Evolutionary conservation across 1,140 invertebrate genomes (phyloP).

Genomic region (Anastrepha obliqua): DNA sequence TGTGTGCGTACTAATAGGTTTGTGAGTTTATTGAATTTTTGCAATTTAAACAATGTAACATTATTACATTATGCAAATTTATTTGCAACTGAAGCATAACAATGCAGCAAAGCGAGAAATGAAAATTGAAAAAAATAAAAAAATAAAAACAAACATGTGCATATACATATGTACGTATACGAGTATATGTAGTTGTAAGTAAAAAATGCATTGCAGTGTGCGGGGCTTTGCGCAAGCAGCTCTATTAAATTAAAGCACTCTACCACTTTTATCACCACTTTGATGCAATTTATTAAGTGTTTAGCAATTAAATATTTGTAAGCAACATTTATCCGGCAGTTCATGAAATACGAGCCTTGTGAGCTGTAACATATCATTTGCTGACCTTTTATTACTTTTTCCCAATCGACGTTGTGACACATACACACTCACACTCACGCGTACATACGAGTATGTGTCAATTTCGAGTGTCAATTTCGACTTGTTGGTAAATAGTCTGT

Average conservation of each 20-base stretch:
- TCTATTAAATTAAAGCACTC: conserved; percentile 40
- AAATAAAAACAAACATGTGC: not conserved
- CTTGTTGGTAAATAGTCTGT: not conserved
- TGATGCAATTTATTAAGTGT: conserved; percentile 43
- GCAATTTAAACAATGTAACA: conserved; percentile 21
- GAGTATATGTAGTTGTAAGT: not conserved
- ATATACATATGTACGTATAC: not conserved
- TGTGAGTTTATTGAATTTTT: conserved; percentile 24
- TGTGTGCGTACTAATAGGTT: not conserved
- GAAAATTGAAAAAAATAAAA: conserved; percentile 4
- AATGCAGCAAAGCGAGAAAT: conserved; percentile 39
- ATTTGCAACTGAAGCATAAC: conserved; percentile 22
- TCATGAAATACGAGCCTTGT: not conserved
- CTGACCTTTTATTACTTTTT: not conserved
- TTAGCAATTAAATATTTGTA: conserved; percentile 49
- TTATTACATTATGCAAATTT: conserved; percentile 50
- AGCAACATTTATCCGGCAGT: conserved; percentile 28
- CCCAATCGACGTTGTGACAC: not conserved
- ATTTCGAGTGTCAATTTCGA: not conserved
- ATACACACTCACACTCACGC: not conserved
- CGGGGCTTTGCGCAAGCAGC: not conserved
- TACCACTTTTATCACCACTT: conserved; percentile 39
- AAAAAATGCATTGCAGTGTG: no score
- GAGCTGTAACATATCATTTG: not conserved
- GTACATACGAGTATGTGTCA: not conserved